Evolutionary conservation across 2,888 invertebrate species (phyloP).

Genomic region (Brachyptera putata): DNA sequence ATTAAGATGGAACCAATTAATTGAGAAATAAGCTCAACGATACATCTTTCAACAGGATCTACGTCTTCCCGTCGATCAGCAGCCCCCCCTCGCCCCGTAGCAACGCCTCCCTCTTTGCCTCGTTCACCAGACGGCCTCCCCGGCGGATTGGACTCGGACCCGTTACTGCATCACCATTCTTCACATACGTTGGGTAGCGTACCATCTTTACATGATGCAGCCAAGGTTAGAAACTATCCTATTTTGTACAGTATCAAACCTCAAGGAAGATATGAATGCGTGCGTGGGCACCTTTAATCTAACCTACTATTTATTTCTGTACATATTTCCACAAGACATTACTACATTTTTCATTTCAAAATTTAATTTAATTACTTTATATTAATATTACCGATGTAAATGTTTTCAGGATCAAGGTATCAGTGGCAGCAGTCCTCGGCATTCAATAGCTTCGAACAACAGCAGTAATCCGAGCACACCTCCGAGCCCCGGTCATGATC

Average conservation of each 20-base stretch:
- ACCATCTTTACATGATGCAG: constrained; percentile 69
- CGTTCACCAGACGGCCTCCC: constrained; percentile 51
- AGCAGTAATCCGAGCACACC: constrained; percentile 70
- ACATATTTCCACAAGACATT: too few species aligned
- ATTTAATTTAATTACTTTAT: too few species aligned
- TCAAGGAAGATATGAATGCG: too few species aligned
- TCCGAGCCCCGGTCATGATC: constrained; percentile 63
- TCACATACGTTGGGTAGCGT: constrained; percentile 72
- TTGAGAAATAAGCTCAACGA: too few species aligned
- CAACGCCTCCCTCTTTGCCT: constrained; percentile 57
- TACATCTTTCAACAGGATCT: too few species aligned
- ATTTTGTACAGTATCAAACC: too few species aligned
- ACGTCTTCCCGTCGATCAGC: constrained; percentile 51
- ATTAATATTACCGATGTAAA: not conserved
- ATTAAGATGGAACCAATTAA: too few species aligned
- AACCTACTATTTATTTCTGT: too few species aligned
- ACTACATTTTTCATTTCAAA: too few species aligned
- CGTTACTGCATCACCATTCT: constrained; percentile 54
- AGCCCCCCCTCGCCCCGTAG: constrained; percentile 55
- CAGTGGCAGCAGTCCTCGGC: constrained; percentile 58
- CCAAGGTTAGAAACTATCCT: constrained; percentile 50
- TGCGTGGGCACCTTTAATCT: too few species aligned
- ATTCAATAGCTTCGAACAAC: constrained; percentile 69
- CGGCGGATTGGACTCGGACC: constrained; percentile 44
- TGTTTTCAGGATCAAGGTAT: constrained; percentile 34